phyloP scores from a whole-genome alignment of 2,888 invertebrate species.

The Odontocolon sp. region DNA sequence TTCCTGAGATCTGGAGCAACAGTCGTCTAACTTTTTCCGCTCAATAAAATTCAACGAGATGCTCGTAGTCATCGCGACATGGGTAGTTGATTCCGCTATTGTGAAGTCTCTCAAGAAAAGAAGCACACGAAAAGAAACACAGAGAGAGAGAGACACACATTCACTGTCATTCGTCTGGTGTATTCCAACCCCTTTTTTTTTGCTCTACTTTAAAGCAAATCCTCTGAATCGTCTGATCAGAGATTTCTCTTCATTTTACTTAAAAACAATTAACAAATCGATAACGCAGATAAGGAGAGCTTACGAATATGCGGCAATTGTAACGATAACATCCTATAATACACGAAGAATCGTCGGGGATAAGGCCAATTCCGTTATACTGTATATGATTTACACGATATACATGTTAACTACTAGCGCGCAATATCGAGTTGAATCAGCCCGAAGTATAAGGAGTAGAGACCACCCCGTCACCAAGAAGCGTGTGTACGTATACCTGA shows the following conservation, averaged over 20 bases:
- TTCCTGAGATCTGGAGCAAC: slow-evolving; percentile 53
- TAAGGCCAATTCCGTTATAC: slow-evolving; percentile 8
- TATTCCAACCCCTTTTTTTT: slow-evolving; percentile 12
- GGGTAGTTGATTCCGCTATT: slow-evolving; percentile 40
- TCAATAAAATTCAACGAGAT: slow-evolving; percentile 62
- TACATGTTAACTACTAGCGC: too few species aligned
- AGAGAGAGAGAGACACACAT: not conserved
- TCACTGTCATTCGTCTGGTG: not conserved
- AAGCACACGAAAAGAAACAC: too few species aligned
- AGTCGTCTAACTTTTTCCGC: slow-evolving; percentile 63
- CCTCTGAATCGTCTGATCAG: not conserved
- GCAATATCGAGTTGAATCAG: too few species aligned
- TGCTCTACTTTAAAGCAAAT: slow-evolving; percentile 12
- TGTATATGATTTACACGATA: slow-evolving; percentile 49
- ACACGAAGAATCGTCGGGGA: too few species aligned
- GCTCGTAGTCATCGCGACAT: slow-evolving; percentile 37
- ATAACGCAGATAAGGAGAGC: not conserved
- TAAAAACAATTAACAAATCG: slow-evolving; percentile 26
- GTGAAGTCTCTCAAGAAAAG: slow-evolving; percentile 47
- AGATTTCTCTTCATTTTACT: slow-evolving; percentile 32
- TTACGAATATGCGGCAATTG: too few species aligned
- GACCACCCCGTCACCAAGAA: slow-evolving; percentile 51
- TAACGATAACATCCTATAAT: too few species aligned
- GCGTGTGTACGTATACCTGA: slow-evolving; percentile 34
- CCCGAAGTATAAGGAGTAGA: too few species aligned